Evolutionary conservation across 1,140 invertebrate species (phyloP).

Genomic region (Wiebesia pumilae): DNA sequence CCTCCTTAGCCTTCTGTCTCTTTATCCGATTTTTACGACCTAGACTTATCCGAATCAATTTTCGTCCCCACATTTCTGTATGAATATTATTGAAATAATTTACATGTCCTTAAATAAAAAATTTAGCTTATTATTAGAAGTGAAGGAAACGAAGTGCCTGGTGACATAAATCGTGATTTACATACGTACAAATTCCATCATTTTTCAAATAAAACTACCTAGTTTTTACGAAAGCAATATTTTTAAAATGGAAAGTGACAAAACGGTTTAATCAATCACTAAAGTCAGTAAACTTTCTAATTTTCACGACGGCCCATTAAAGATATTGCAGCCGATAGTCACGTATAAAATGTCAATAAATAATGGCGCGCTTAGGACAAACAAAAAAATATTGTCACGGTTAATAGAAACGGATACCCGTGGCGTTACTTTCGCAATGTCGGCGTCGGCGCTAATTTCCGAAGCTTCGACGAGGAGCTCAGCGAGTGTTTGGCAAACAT

Average conservation of each 20-base stretch:
- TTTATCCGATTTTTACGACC: conserved; percentile 42
- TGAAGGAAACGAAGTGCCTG: not conserved
- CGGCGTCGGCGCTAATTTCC: not conserved
- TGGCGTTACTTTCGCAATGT: not conserved
- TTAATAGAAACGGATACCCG: not conserved
- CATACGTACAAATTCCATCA: too few relatives aligned
- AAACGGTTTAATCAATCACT: too few relatives aligned
- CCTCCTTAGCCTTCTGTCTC: conserved; percentile 28
- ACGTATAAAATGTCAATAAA: too few relatives aligned
- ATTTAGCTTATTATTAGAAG: not conserved
- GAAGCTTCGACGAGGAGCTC: too few relatives aligned
- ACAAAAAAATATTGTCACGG: not conserved
- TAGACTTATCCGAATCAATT: not conserved
- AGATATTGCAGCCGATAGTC: not conserved
- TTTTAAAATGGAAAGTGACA: too few relatives aligned
- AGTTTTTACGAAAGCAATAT: too few relatives aligned
- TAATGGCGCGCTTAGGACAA: not conserved
- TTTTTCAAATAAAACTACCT: too few relatives aligned
- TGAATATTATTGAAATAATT: conserved; percentile 2
- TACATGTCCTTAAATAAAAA: not conserved
- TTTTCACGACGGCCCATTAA: too few relatives aligned
- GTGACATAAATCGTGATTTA: too few relatives aligned
- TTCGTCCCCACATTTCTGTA: not conserved
- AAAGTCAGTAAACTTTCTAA: too few relatives aligned
- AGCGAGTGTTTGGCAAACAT: not conserved